Evolutionary conservation across 2,888 invertebrate species (phyloP), one percentile per base, ranked within the genome.

Genomic region (Octonoba sinensis): DNA sequence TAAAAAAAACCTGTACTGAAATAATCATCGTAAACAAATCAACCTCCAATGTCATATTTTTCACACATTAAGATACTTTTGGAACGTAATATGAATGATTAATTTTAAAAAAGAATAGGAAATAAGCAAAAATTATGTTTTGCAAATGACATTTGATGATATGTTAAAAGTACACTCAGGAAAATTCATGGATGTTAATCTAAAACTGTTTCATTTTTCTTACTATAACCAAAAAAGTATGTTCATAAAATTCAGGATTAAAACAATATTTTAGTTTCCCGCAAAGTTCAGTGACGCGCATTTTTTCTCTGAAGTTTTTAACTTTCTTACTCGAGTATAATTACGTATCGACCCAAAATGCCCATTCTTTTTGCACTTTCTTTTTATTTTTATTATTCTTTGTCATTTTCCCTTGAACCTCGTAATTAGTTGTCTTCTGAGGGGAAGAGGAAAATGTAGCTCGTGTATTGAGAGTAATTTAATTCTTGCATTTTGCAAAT

Each of bases 401-500:
- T 57, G 65, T 44, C 70, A 70, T 77, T 54, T 69, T 54, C 57
- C 49, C 64, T 18, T 46, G 56, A 65, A 57, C 57, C 27, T 54
- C 78, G 54, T 78, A 78, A 78, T 78, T 78, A 78, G 78, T 78
- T 71, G 78, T 72, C 65, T 66, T 69, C 64, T 59, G 36, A 65
- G 47, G 24, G 47, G 69, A 51, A 70, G 46, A 46, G 62, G 72
- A 54, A 59, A 77, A 65, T 51, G 47, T 20, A 36, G 46, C 44
- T 22, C 11, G 12, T 47, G 66, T 66, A 78, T 72, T 49, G 66
- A 44, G 72, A 78, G 78, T 78, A 78, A 78, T 78, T 78, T 78
- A 78, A 78, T 78, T 78, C 66, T 71, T 72, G 57, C 64, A 66
- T 71, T 78, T 78, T 78, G 65, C 71, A 72, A 78, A 78, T 78